Conservation (phyloP, 2,797 vertebrate species). For the Petrocephalus sullivani region DNA sequence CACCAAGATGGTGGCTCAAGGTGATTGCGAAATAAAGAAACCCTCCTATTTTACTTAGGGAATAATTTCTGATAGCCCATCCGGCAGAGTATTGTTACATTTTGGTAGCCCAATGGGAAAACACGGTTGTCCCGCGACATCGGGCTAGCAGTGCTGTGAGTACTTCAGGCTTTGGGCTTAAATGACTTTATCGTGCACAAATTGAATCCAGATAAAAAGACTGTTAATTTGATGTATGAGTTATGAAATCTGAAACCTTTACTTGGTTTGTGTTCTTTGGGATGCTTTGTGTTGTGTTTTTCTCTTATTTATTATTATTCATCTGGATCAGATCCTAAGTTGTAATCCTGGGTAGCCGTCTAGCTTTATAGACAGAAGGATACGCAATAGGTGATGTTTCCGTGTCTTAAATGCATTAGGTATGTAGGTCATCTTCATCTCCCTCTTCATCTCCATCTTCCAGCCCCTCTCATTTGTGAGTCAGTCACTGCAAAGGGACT, state of each 20-base stretch:
- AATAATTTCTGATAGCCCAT: neutral
- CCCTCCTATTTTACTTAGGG: neutral
- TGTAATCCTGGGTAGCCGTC: neutral
- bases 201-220: neutral
- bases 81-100: neutral
- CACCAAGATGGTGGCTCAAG: neutral
- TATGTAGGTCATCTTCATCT: neutral
- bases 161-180: neutral
- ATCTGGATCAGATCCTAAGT: neutral
- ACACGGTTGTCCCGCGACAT: neutral
- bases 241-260: neutral
- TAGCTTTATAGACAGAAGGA: neutral
- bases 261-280: neutral
- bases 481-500: neutral
- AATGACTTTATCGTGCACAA: neutral
- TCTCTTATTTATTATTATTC: neutral
- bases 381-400: neutral
- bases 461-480: neutral
- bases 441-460: too few species aligned
- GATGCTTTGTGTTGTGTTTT: neutral
- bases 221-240: neutral
- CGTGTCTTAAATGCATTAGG: neutral
- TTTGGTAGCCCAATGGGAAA: neutral
- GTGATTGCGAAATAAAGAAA: neutral
- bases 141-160: neutral